A percentile compares a stretch with the other conserved stretches of the same genome.
These are phyloP conservation scores for Hydrophis major DNA, from an alignment of 2,797 vertebrate species.

Conservation along the genomic window DNA sequence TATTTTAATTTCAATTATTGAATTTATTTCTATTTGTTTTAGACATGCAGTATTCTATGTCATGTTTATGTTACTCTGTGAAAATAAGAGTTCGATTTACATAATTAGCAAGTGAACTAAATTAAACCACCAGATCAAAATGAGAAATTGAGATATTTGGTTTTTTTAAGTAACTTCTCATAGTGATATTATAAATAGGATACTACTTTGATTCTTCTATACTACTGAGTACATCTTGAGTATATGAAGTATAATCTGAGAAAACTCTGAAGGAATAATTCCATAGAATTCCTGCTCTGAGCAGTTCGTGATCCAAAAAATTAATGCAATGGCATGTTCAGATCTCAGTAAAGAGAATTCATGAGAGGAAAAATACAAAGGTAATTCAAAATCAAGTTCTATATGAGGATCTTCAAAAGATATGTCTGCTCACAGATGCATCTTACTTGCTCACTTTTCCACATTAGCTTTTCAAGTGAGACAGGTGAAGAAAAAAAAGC, in stretches of 20 bases:
- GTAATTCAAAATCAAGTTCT: background rate
- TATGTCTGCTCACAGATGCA: background rate
- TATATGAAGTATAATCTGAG: background rate
- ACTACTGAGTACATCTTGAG: background rate
- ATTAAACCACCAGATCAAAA: background rate
- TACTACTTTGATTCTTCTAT: background rate
- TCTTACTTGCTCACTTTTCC: background rate
- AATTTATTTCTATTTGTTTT: background rate
- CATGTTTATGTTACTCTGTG: background rate
- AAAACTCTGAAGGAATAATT: background rate
- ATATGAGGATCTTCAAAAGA: background rate
- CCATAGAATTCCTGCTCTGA: background rate
- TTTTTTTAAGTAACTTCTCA: background rate
- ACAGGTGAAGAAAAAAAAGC: background rate
- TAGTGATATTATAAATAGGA: background rate
- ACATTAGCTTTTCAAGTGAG: background rate
- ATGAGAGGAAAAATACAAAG: background rate
- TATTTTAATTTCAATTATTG: background rate
- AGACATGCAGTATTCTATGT: background rate
- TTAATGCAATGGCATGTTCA: background rate
- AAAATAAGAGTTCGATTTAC: background rate
- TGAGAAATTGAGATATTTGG: background rate
- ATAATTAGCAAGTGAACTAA: background rate
- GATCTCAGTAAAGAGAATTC: background rate
- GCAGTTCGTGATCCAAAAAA: background rate